Evolutionary conservation across 2,113 vertebrate genomes (phyloP), one percentile per base, ranked within the genome.

Genomic region (Vicugna pacos): DNA sequence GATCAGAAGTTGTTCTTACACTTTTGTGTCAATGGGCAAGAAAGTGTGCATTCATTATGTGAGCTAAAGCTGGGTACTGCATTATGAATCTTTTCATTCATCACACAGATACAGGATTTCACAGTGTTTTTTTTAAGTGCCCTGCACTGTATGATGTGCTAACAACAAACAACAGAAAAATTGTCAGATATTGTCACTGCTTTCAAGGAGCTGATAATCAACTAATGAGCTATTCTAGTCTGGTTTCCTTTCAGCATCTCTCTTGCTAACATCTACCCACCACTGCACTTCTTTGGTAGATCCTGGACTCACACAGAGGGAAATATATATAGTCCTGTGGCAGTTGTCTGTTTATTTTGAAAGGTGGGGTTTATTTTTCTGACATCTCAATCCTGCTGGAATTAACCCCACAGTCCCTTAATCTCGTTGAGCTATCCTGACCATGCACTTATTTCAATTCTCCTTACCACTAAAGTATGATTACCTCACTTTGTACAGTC

Each of bases 31-130:
- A 72, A 50, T 84, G 79, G 52, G 30, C 70, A 84, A 30, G 28
- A 79, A 62, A 46, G 35, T 56, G 10, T 38, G 8, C 77, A 72
- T 73, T 72, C n/a, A 64, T 32, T 86, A n/a, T 56, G 28, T 65
- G 62, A 70, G 42, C 54, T 46, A 77, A 77, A 46, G 58, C 60
- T 62, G n/a, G 6, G 17, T 35, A 54, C 79, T 35, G 70, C 19
- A 28, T 64, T 38, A 38, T 79, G 35, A 90, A 67, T 91, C 48
- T 94, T 91, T 91, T 50, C 28, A 81, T 60, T 91, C 38, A 46
- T 48, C 75, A 50, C 38, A 30, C 26, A 87, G 70, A 83, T 48
- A 64, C 0, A 75, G 38, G 73, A 86, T 42, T 60, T 91, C 9
- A n/a, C 14, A 17, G 22, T 60, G 52, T 42, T 32, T 62, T 48